Evolutionary conservation across 2,888 invertebrate species (phyloP).

Genomic region (Pristionchus japonicus): DNA sequence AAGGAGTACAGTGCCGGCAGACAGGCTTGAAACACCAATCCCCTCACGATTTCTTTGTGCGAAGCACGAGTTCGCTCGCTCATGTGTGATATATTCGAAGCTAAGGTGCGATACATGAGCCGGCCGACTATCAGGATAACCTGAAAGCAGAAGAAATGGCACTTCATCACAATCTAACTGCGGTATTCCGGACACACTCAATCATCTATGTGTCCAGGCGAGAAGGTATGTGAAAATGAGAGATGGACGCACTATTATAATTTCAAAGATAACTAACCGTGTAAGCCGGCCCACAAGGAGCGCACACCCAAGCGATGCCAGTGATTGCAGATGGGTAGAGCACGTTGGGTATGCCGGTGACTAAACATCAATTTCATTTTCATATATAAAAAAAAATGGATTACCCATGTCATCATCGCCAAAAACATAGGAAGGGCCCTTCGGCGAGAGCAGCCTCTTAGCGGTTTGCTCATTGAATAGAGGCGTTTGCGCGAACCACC

Average conservation of each 20-base stretch:
- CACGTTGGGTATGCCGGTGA: not conserved
- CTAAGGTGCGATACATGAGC: not conserved
- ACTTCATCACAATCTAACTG: too few relatives aligned
- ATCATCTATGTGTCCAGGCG: too few relatives aligned
- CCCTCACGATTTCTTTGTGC: conserved; percentile 9
- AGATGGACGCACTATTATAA: too few relatives aligned
- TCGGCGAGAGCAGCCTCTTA: not conserved
- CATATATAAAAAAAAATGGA: too few relatives aligned
- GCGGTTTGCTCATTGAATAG: not conserved
- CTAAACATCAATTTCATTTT: not conserved
- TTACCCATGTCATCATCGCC: not conserved
- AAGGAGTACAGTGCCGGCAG: not conserved
- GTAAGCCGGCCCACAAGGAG: not conserved
- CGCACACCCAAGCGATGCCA: not conserved
- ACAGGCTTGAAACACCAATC: not conserved
- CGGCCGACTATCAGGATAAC: conserved; percentile 7
- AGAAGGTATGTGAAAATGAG: too few relatives aligned
- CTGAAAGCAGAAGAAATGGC: not conserved
- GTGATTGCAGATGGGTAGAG: not conserved
- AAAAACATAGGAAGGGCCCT: not conserved
- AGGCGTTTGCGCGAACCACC: not conserved
- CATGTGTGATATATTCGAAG: not conserved
- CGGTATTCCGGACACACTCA: too few relatives aligned
- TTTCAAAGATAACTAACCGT: not conserved
- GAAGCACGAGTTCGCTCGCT: not conserved